phyloP scores from a whole-genome alignment of 2,888 invertebrate genomes.

The Andrena chrysosceles region DNA sequence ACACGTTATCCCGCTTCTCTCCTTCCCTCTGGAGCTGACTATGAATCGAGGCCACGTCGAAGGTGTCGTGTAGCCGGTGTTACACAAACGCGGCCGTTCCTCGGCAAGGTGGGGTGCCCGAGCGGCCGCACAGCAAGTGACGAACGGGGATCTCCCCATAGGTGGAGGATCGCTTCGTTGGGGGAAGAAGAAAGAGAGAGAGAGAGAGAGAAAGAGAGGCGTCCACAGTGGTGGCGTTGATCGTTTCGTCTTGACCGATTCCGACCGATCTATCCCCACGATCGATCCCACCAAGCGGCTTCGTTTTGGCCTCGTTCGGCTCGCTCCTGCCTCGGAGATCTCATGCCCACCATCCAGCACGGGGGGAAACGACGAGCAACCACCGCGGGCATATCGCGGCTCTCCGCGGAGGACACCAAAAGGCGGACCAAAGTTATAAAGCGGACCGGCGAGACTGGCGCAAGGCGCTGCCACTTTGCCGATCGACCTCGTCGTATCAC shows the following conservation, averaged over 20 bases:
- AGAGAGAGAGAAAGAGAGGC: not conserved
- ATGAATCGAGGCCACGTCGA: constrained; percentile 61
- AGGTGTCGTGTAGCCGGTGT: constrained; percentile 44
- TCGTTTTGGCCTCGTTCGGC: constrained; percentile 80
- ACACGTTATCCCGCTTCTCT: constrained; percentile 8
- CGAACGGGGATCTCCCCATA: constrained; percentile 21
- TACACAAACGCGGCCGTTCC: constrained; percentile 25
- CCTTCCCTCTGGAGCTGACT: not conserved
- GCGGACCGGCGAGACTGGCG: constrained; percentile 77
- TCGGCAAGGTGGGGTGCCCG: constrained; percentile 7
- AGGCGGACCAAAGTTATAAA: constrained; percentile 82
- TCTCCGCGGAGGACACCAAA: constrained; percentile 18
- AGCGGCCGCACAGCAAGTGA: constrained; percentile 1
- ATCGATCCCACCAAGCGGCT: constrained; percentile 56
- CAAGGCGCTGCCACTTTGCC: constrained; percentile 81
- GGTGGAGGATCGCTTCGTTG: constrained; percentile 17
- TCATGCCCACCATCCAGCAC: constrained; percentile 47
- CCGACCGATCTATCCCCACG: constrained; percentile 71
- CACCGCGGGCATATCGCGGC: constrained; percentile 20
- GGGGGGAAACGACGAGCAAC: constrained; percentile 53
- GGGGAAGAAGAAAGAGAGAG: not conserved
- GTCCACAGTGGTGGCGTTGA: constrained; percentile 35
- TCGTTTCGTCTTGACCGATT: constrained; percentile 58
- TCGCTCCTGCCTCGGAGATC: not conserved
- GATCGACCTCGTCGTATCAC: constrained; percentile 78